These are phyloP conservation scores for Fregata magnificens DNA, from an alignment of 2,113 vertebrate genomes.

Conservation along the genomic window DNA sequence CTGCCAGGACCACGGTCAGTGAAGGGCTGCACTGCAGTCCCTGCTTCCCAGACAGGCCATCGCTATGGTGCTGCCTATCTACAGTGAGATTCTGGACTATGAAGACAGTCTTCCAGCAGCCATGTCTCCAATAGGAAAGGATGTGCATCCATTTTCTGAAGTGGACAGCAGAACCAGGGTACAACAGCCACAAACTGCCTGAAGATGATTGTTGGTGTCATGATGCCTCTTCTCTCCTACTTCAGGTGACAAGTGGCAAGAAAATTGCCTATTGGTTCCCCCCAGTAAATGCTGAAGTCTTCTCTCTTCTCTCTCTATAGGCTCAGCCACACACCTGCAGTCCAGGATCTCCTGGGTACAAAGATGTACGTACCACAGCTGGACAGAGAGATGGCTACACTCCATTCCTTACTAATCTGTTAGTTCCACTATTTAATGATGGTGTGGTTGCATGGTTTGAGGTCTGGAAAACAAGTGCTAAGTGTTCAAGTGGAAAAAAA, in stretches of 20 bases:
- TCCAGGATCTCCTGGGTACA: background rate
- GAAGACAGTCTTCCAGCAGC: background rate
- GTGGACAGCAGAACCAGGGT: background rate
- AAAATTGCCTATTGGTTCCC: background rate
- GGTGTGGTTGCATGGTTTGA: background rate
- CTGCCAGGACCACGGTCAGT: background rate
- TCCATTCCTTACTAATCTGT: background rate
- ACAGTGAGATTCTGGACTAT: background rate
- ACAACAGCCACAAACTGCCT: background rate
- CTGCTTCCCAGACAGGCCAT: background rate
- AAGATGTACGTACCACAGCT: background rate
- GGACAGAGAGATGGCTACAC: background rate
- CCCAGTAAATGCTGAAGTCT: background rate
- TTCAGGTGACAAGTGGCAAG: background rate
- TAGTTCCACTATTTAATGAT: background rate
- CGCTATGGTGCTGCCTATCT: background rate
- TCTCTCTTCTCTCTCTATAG: background rate
- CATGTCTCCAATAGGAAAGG: accelerated
- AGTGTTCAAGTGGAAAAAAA: background rate
- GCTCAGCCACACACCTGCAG: background rate
- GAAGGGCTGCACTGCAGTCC: background rate
- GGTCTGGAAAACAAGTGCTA: background rate
- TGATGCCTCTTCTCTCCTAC: background rate
- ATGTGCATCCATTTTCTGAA: background rate
- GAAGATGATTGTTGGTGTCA: background rate